Evolutionary conservation across 2,888 invertebrate genomes (phyloP).

Genomic region (Platycheirus rosarum): DNA sequence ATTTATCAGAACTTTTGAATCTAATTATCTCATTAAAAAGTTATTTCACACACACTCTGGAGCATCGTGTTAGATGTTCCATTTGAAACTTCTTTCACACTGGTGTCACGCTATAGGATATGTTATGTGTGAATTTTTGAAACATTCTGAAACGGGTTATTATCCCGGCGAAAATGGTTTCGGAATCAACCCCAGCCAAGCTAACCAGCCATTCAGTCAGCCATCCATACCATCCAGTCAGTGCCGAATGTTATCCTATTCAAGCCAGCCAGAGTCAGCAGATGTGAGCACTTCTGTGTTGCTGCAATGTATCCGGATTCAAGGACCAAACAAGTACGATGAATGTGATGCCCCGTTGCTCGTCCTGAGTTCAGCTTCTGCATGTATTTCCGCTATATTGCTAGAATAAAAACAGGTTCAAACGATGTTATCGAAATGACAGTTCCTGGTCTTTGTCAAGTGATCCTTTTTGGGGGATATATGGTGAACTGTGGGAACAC

Average conservation of each 20-base stretch:
- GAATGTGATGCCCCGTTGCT: slow-evolving; percentile 27
- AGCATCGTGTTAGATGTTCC: slow-evolving; percentile 33
- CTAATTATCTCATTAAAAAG: slow-evolving; percentile 81
- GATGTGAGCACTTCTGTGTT: not conserved
- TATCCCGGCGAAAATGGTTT: slow-evolving; percentile 59
- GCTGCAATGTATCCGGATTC: slow-evolving; percentile 18
- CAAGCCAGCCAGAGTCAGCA: not conserved
- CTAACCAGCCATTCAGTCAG: not conserved
- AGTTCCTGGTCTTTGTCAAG: slow-evolving; percentile 64
- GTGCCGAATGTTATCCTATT: too few relatives aligned
- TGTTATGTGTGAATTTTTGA: slow-evolving; percentile 42
- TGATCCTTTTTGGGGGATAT: slow-evolving; percentile 39
- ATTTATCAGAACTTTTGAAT: slow-evolving; percentile 72
- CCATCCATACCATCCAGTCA: too few relatives aligned
- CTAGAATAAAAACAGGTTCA: slow-evolving; percentile 49
- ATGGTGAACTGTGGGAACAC: not conserved
- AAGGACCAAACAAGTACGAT: slow-evolving; percentile 34
- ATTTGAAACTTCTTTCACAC: slow-evolving; percentile 52
- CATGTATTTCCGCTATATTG: slow-evolving; percentile 45
- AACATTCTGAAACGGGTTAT: slow-evolving; percentile 51
- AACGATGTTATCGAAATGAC: slow-evolving; percentile 63
- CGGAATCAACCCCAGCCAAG: slow-evolving; percentile 39
- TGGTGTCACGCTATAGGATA: slow-evolving; percentile 40
- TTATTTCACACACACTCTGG: slow-evolving; percentile 78
- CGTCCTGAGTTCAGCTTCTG: not conserved